These are phyloP conservation scores for Heterocephalus glaber DNA, from an alignment of 2,113 vertebrate genomes.

Conservation along the genomic window DNA sequence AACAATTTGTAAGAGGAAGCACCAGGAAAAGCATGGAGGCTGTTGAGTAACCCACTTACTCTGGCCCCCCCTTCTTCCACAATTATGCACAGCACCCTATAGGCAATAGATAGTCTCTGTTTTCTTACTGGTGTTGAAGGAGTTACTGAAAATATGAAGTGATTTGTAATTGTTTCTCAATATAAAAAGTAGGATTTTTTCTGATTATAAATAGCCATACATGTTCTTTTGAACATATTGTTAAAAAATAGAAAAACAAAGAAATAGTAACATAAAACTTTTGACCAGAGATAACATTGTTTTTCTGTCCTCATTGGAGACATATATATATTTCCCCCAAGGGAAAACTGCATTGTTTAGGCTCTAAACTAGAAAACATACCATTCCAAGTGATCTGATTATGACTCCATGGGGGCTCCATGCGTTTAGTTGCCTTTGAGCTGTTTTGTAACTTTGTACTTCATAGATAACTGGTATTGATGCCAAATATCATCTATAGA, in stretches of 20 bases:
- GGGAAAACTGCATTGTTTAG: background rate
- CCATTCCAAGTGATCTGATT: background rate
- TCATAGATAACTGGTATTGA: background rate
- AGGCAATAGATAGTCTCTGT: background rate
- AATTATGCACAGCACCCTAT: background rate
- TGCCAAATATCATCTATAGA: background rate
- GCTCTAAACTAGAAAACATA: background rate
- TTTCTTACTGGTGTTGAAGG: background rate
- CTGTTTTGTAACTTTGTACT: background rate
- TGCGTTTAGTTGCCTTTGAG: background rate
- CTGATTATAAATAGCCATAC: background rate
- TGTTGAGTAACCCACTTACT: background rate
- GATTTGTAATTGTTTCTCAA: conserved; percentile 26
- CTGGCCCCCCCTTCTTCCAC: background rate
- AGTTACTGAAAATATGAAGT: background rate
- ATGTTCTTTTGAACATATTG: background rate
- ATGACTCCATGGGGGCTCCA: background rate
- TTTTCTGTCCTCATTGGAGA: background rate
- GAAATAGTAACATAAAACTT: conserved; percentile 26
- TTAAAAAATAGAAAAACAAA: background rate
- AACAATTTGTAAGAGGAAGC: background rate
- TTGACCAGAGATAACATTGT: background rate
- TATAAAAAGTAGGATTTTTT: background rate
- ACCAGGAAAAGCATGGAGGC: background rate
- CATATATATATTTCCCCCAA: background rate